Evolutionary conservation across 2,888 invertebrate species (phyloP), one percentile per base, ranked within the genome.

Genomic region (Helobdella robusta): DNA sequence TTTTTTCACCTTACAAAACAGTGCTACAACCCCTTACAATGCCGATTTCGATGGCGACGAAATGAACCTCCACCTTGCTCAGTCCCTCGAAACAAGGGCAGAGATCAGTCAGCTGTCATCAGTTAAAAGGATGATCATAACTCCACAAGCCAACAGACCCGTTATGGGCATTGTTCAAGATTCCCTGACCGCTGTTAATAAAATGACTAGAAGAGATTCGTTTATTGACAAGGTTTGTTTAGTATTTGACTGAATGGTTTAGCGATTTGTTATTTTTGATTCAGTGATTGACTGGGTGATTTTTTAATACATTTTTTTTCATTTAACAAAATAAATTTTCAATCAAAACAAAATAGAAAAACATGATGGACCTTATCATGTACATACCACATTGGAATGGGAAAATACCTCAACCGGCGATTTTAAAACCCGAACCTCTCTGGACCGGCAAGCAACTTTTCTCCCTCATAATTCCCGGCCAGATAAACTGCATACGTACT

Each of bases 21-120:
- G 89, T 80, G 93, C 97, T 76, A 99, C 98, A 0, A 94, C 97
- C 18, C 98, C 94, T 0, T 99, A 99, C 82, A 99, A 99, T 78
- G 98, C 98, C 72, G 98, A 99, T 85, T 99, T 99, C 82, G 98
- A 99, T 77, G 98, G 98, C 1, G 98, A 99, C 77, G 98, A 99
- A 83, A 99, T 99, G 98, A 99, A 99, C 79, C 83, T 99, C 54
- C 98, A 99, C 78, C 91, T 98, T 5, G 97, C 98, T 0, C 97
- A 97, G 77, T 92, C 94, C 5, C 89, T 98, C 88, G 98, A 98
- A 81, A 97, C 97, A 0, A 84, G 93, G 68, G 98, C 93, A 30
- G 98, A 97, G 82, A 92, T 98, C 50, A 91, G 93, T 77, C 95
- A 98, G 78, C 87, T 99, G 72, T 94, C 94, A 73, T 88, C 95